Evolutionary conservation across 37 sponge, comb jelly and placozoan genomes (phyloP).

Genomic region (Diacarnus erythraeanus): DNA sequence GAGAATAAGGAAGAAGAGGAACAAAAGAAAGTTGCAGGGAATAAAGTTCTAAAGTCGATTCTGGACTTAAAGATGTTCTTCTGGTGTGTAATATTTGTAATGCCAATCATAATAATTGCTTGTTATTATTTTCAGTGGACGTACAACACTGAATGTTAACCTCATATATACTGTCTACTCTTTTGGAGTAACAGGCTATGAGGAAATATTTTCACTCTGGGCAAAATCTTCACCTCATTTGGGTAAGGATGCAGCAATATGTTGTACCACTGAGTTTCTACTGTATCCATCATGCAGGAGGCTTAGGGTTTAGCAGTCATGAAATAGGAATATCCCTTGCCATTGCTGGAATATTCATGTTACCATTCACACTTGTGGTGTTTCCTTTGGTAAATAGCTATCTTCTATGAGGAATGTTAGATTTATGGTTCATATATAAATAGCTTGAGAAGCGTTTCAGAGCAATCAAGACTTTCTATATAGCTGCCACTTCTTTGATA

Average conservation of each 20-base stretch:
- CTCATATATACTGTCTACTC: slow-evolving; percentile 54
- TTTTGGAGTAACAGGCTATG: slow-evolving; percentile 70
- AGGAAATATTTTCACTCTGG: slow-evolving; percentile 72
- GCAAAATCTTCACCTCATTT: slow-evolving; percentile 25
- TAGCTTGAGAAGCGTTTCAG: slow-evolving; percentile 49
- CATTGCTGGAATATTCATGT: slow-evolving; percentile 39
- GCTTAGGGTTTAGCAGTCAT: slow-evolving; percentile 55
- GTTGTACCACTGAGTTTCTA: not conserved
- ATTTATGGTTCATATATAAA: slow-evolving; percentile 9
- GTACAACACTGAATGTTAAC: slow-evolving; percentile 11
- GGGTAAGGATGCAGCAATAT: slow-evolving; percentile 44
- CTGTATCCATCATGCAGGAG: slow-evolving; percentile 41
- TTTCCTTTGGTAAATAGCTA: slow-evolving; percentile 64
- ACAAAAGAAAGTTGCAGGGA: not conserved
- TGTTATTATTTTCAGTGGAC: slow-evolving; percentile 19
- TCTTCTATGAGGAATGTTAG: not conserved
- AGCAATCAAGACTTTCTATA: slow-evolving; percentile 27
- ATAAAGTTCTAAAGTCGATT: no score
- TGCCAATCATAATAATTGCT: not conserved
- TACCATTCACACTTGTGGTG: slow-evolving; percentile 41
- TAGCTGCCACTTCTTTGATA: not conserved
- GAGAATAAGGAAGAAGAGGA: not conserved
- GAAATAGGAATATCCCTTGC: slow-evolving; percentile 65
- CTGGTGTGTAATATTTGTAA: slow-evolving; percentile 19
- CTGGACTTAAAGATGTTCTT: slow-evolving; percentile 39